Conservation (phyloP, 2,113 vertebrate species). For the Microtus richardsoni region DNA sequence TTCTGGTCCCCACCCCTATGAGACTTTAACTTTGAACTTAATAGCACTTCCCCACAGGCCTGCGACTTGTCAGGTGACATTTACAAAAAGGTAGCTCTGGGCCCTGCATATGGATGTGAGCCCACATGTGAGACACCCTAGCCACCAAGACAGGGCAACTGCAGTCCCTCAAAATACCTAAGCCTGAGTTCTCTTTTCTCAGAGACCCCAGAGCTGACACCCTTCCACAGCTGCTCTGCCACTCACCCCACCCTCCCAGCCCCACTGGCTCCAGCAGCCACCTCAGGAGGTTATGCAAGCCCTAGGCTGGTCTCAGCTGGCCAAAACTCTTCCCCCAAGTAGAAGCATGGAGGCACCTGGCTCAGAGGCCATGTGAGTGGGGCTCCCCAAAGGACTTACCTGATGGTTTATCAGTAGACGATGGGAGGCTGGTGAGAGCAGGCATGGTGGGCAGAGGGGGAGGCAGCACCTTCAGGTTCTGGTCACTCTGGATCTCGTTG, state of each 20-base stretch:
- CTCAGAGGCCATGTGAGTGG: not conserved
- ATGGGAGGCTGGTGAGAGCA: conserved; percentile 92
- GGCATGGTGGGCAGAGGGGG: conserved; percentile 95
- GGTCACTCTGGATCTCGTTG: conserved; percentile 98
- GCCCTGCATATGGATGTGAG: not conserved
- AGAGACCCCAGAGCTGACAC: not conserved
- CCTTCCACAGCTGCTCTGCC: not conserved
- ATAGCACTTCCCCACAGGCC: not conserved
- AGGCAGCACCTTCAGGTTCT: conserved; percentile 93
- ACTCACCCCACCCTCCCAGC: not conserved
- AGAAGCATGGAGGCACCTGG: not conserved
- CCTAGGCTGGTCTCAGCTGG: not conserved
- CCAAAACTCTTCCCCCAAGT: not conserved
- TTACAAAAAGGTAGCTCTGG: not conserved
- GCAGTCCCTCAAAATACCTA: not conserved
- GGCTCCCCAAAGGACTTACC: conserved; percentile 88
- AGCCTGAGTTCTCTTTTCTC: not conserved
- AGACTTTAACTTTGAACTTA: not conserved
- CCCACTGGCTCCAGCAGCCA: not conserved
- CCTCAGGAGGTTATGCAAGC: not conserved
- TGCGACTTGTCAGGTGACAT: not conserved
- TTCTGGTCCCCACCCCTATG: not conserved
- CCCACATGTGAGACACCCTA: not conserved
- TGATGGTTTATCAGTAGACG: conserved; percentile 95
- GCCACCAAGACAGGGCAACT: not conserved